A percentile compares a stretch with the other conserved stretches of the same genome.
These are phyloP conservation scores for Agonopterix heracliana DNA, from an alignment of 2,888 invertebrate species.

Conservation along the genomic window DNA sequence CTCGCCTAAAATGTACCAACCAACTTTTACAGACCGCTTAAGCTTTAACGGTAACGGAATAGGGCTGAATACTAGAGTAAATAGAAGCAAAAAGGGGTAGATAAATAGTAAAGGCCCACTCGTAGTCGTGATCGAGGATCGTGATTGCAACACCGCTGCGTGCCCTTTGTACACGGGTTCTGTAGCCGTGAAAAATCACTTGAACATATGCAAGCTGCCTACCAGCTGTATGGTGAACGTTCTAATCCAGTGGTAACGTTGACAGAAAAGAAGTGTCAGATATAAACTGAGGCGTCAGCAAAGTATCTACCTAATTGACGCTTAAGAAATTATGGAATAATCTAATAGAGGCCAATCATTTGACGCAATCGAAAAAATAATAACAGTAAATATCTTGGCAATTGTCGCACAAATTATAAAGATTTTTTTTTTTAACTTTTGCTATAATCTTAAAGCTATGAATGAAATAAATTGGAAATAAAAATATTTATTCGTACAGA, in stretches of 20 bases:
- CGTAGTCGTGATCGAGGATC: constrained; percentile 68
- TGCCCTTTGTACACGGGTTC: constrained; percentile 72
- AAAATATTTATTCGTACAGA: no score
- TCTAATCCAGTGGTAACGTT: constrained; percentile 57
- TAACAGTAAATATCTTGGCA: no score
- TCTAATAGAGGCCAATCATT: no score
- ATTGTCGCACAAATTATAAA: no score
- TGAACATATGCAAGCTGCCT: constrained; percentile 68
- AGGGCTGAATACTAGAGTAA: not conserved
- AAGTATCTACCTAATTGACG: not conserved
- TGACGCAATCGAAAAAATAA: no score
- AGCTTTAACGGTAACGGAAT: constrained; percentile 23
- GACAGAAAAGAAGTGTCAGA: constrained; percentile 24
- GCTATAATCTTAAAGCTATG: no score
- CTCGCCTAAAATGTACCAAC: constrained; percentile 15
- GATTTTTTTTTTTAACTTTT: no score
- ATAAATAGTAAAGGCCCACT: constrained; percentile 56
- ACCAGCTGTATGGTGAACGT: constrained; percentile 33
- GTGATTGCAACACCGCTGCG: constrained; percentile 74
- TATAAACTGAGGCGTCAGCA: not conserved
- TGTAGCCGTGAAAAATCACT: constrained; percentile 75
- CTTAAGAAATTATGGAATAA: not conserved
- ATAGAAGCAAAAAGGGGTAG: constrained; percentile 26
- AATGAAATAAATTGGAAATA: no score
- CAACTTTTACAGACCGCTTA: constrained; percentile 7